A percentile compares a stretch with the other conserved stretches of the same genome.
These are phyloP conservation scores for Brenthis ino DNA, from an alignment of 2,888 invertebrate genomes.

Conservation along the genomic window DNA sequence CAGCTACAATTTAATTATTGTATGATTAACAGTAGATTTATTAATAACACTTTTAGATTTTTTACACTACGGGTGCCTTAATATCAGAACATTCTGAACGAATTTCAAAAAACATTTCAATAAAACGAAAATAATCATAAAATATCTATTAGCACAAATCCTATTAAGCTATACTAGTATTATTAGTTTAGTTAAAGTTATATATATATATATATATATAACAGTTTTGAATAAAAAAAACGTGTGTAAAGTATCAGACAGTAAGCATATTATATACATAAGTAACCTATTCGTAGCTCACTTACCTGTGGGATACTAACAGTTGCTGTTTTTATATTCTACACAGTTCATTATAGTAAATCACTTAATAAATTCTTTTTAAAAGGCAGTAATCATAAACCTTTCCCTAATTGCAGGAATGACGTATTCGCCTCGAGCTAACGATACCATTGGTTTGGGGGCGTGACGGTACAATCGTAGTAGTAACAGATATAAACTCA, in stretches of 20 bases:
- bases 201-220: too few species aligned
- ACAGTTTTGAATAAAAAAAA: neutral
- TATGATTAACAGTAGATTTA: too few species aligned
- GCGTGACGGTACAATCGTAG: conserved; percentile 46
- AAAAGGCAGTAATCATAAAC: conserved; percentile 22
- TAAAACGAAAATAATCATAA: too few species aligned
- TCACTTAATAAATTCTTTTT: conserved; percentile 22
- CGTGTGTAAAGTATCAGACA: neutral
- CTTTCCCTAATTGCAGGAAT: conserved; percentile 25
- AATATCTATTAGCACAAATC: too few species aligned
- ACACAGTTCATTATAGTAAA: conserved; percentile 16
- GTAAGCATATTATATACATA: neutral
- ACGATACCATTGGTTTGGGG: conserved; percentile 40
- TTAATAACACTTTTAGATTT: too few species aligned
- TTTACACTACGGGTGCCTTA: too few species aligned
- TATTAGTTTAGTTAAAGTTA: too few species aligned
- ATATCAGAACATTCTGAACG: too few species aligned
- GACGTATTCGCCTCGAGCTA: conserved; percentile 28
- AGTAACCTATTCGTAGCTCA: neutral
- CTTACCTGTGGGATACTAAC: conserved; percentile 1
- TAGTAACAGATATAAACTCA: neutral
- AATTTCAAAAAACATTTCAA: too few species aligned
- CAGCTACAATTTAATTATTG: too few species aligned
- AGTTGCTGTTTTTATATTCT: conserved; percentile 5
- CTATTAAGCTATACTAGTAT: too few species aligned